These are phyloP conservation scores for Amiota mariae DNA, from an alignment of 2,888 invertebrate genomes.

Conservation along the genomic window DNA sequence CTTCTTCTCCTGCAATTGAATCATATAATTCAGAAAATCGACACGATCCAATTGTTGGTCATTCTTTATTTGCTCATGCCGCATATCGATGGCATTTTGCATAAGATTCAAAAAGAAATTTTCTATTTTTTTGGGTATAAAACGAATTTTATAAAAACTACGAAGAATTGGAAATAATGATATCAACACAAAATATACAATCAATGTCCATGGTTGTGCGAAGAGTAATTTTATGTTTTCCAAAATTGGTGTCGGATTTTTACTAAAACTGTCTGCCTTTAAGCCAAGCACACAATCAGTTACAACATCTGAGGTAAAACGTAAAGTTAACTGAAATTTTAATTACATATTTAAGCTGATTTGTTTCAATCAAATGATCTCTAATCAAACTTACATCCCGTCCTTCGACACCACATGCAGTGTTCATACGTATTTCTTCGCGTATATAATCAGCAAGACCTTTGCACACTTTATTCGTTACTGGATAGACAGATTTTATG, in stretches of 20 bases:
- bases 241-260: constrained; percentile 65
- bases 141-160: constrained; percentile 52
- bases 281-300: constrained; percentile 74
- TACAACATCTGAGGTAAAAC: constrained; percentile 74
- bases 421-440: constrained; percentile 55
- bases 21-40: constrained; percentile 69
- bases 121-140: constrained; percentile 77
- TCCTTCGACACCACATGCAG: constrained; percentile 70
- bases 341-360: neutral
- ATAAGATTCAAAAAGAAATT: constrained; percentile 60
- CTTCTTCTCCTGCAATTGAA: constrained; percentile 64
- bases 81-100: constrained; percentile 57
- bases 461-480: constrained; percentile 73
- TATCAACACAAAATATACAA: constrained; percentile 51
- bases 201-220: constrained; percentile 51
- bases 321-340: constrained; percentile 57
- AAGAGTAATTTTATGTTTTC: constrained; percentile 62
- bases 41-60: constrained; percentile 55
- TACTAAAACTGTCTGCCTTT: constrained; percentile 71
- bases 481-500: constrained; percentile 74
- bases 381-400: constrained; percentile 66
- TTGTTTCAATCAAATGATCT: neutral
- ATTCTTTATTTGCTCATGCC: constrained; percentile 46
- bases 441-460: constrained; percentile 72
- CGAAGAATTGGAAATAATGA: constrained; percentile 59